A percentile compares a stretch with the other conserved stretches of the same genome.
phyloP scores from a whole-genome alignment of 1,140 invertebrate species.

The Drosophila pseudoananassae region DNA sequence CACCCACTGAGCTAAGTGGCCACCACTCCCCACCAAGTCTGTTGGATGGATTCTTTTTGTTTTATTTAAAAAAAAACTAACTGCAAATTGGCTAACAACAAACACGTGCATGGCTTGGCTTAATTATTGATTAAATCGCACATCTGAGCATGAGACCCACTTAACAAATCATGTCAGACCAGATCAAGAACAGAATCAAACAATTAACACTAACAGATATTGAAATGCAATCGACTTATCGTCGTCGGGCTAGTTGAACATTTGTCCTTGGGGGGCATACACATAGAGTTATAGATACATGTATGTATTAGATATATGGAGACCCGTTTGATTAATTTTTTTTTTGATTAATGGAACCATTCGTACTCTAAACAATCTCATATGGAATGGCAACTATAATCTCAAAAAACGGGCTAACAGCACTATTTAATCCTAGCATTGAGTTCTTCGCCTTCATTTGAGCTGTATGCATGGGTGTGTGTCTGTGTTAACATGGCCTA shows the following conservation, averaged over 20 bases:
- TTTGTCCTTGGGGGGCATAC: slow-evolving; percentile 40
- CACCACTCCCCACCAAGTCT: slow-evolving; percentile 4
- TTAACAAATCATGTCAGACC: slow-evolving; percentile 16
- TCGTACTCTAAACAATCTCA: not conserved
- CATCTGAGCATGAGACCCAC: slow-evolving; percentile 9
- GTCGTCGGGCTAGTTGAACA: slow-evolving; percentile 32
- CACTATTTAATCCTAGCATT: slow-evolving; percentile 30
- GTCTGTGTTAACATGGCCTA: slow-evolving; percentile 13
- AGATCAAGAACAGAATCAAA: slow-evolving; percentile 11
- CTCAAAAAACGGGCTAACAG: not conserved
- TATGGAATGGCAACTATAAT: not conserved
- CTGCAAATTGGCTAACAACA: slow-evolving; percentile 53
- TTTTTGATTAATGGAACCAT: not conserved
- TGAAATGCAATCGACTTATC: slow-evolving; percentile 38
- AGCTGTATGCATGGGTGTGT: slow-evolving; percentile 20
- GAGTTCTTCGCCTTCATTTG: slow-evolving; percentile 1
- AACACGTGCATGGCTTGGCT: slow-evolving; percentile 50
- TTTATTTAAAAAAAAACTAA: slow-evolving; percentile 25
- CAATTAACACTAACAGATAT: slow-evolving; percentile 36
- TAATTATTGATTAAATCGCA: slow-evolving; percentile 25
- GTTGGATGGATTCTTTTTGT: slow-evolving; percentile 37
- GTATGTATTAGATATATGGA: slow-evolving; percentile 4
- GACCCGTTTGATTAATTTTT: not conserved
- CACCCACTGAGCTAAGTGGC: slow-evolving; percentile 17
- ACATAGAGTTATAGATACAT: slow-evolving; percentile 8